Base-by-base conservation (phyloP, 2,797 vertebrate species). In the Remorina albescens region DNA sequence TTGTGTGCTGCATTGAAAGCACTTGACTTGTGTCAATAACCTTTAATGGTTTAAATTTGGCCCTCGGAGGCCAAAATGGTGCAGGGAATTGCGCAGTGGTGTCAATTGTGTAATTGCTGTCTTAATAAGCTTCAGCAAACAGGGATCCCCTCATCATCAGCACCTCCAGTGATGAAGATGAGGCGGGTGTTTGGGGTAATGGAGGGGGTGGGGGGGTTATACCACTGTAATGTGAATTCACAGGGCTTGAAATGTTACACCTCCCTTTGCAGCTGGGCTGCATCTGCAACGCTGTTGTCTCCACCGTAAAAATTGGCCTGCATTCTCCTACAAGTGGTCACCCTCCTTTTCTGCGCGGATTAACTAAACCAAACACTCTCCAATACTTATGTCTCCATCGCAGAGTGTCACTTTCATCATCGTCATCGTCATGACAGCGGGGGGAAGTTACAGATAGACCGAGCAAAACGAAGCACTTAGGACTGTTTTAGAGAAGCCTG, bases 261-360 rank as follows among this genome's bases (percentile, higher is more conserved):
- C 95, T 93, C 89, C 81, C 81, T 84, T 80, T 90, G 94, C 97
- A 98, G 97, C 97, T 98, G 97, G 96, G 93, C 94, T 78, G 84
- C 95, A 97, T 97, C 97, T 97, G 96, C 95, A 97, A 97, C 95
- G 95, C 96, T 95, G 93, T 93, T 85, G 93, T 91, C 93, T 94
- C 86, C 92, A 88, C 91, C 92, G 92, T 95, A 95, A 90, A 79
- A 95, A 94, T 93, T 92, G 83, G 88, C 91, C 72, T 16, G 62
- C 89, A 50, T 89, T 73, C 88, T 91, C 71, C 34, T 49, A 15
- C 58, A 51, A 82, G 76, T 41, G 70, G 59, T 68, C 69, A 8
- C 54, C 83, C 65, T 74, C 86, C 76, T 73, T 76, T 81, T 75
- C 88, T 92, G 88, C 90, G 91, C 86, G 87, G 91, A 91, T 92